phyloP scores from a whole-genome alignment of 1,140 invertebrate species.

The Condylostylus longicornis region DNA sequence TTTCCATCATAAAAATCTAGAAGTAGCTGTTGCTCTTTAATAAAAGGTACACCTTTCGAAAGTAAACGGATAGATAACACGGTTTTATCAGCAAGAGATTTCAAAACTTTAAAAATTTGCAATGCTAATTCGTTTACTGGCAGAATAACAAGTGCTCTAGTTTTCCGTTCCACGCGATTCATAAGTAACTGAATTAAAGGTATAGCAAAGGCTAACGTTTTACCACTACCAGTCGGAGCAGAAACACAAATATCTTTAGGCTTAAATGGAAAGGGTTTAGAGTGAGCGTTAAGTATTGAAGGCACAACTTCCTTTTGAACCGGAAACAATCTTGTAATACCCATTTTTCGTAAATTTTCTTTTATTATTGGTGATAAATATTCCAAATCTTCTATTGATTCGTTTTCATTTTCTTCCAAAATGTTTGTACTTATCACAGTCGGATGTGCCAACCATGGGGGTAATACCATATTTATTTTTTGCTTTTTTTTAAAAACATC shows the following conservation, averaged over 20 bases:
- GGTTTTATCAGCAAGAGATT: conserved; percentile 53
- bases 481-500: conserved; percentile 35
- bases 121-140: conserved; percentile 82
- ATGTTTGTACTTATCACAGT: conserved; percentile 43
- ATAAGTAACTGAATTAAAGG: conserved; percentile 63
- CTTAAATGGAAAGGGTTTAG: conserved; percentile 42
- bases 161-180: conserved; percentile 35
- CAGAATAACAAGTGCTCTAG: conserved; percentile 75
- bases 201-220: conserved; percentile 87
- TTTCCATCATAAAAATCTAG: conserved; percentile 44
- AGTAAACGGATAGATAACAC: conserved; percentile 57
- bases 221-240: conserved; percentile 94
- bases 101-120: conserved; percentile 77
- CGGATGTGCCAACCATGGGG: conserved; percentile 74
- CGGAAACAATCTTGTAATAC: conserved; percentile 66
- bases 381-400: conserved; percentile 43
- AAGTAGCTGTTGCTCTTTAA: conserved; percentile 59
- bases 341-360: conserved; percentile 49
- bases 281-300: conserved; percentile 51
- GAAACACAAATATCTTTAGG: conserved; percentile 89
- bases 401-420: conserved; percentile 44
- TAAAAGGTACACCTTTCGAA: conserved; percentile 54
- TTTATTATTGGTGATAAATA: conserved; percentile 36
- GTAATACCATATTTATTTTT: conserved; percentile 57
- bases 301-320: conserved; percentile 78